Conservation (phyloP, 2,797 vertebrate genomes). For the Cyclura pinguis region DNA sequence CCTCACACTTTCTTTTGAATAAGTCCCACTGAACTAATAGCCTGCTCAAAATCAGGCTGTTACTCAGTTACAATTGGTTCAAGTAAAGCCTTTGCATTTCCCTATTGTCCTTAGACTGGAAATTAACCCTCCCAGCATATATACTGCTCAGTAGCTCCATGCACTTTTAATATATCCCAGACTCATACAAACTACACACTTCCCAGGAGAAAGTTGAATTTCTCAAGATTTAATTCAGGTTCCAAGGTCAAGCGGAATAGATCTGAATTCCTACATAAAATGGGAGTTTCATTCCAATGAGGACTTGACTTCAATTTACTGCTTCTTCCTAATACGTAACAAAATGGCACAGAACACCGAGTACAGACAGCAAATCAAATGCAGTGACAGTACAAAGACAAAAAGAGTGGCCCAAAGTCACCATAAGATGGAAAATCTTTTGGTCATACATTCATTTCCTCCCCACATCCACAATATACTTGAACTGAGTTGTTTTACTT, state of each 20-base stretch:
- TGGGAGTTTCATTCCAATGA: conserved; percentile 85
- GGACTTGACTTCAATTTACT: conserved; percentile 83
- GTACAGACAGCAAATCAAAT: conserved; percentile 81
- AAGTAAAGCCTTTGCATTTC: conserved; percentile 79
- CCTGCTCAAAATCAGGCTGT: background rate
- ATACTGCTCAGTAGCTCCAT: conserved; percentile 63
- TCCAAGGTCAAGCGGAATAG: conserved; percentile 85
- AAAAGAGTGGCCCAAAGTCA: conserved; percentile 75
- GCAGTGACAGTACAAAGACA: conserved; percentile 71
- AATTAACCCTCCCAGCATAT: conserved; percentile 79
- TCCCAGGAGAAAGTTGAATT: conserved; percentile 83
- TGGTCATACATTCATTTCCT: background rate
- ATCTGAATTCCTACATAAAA: conserved; percentile 84
- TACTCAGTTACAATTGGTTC: conserved; percentile 80
- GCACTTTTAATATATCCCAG: conserved; percentile 77
- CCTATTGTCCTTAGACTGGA: conserved; percentile 81
- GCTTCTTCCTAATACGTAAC: conserved; percentile 80
- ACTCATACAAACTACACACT: conserved; percentile 78
- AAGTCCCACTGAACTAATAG: conserved; percentile 13
- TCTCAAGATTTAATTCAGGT: conserved; percentile 86
- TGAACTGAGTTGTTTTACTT: conserved; percentile 25
- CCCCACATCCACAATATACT: background rate
- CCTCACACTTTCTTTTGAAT: background rate
- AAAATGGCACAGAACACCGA: conserved; percentile 80
- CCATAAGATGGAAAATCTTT: conserved; percentile 54